Percentiles rank a stretch among this genome's conserved stretches.
phyloP scores from a whole-genome alignment of 2,113 vertebrate species.

The Toxotes chatareus region DNA sequence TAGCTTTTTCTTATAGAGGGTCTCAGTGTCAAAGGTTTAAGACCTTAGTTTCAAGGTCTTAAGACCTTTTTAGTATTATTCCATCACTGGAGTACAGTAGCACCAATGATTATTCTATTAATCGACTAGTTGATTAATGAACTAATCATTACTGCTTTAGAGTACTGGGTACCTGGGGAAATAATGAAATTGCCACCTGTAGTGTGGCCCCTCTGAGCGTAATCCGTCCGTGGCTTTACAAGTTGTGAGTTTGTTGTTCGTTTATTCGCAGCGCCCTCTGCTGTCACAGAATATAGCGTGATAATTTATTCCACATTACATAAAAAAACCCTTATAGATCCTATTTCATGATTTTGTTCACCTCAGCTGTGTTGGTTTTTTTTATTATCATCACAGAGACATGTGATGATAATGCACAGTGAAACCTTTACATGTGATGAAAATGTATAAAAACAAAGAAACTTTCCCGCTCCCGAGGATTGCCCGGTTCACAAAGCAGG shows the following conservation, averaged over 20 bases:
- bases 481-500: not conserved
- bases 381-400: too few relatives aligned
- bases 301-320: not conserved
- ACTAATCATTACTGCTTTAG: too few relatives aligned
- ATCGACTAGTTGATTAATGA: too few relatives aligned
- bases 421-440: not conserved
- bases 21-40: too few relatives aligned
- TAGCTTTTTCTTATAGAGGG: not conserved
- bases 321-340: not conserved
- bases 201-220: too few relatives aligned
- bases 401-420: too few relatives aligned
- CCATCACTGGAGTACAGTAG: too few relatives aligned
- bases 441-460: not conserved
- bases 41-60: too few relatives aligned
- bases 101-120: too few relatives aligned
- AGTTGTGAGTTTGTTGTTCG: not conserved
- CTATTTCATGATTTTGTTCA: not conserved
- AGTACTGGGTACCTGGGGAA: too few relatives aligned
- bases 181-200: not conserved
- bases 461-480: not conserved
- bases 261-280: conserved; percentile 32
- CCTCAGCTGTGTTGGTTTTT: not conserved
- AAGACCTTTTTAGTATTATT: too few relatives aligned
- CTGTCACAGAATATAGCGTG: not conserved
- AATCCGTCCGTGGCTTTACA: not conserved